Evolutionary conservation across 2,888 invertebrate species (phyloP).

Genomic region (Drymonia ruficornis): DNA sequence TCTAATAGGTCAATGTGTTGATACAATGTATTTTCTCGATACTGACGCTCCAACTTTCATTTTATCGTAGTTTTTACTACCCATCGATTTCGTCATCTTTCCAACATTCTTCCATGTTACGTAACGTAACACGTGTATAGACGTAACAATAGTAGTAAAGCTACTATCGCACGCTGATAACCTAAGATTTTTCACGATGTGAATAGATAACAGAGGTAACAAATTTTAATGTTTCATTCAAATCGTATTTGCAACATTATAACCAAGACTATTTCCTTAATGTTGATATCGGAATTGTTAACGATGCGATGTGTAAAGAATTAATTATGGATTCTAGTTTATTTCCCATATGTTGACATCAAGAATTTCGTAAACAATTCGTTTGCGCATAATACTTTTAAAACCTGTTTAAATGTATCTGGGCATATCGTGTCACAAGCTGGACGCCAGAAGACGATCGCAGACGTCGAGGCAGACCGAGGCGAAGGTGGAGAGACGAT

Average conservation of each 20-base stretch:
- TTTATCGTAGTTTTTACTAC: background rate
- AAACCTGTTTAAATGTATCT: no score
- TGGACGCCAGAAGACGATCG: no score
- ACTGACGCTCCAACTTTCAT: background rate
- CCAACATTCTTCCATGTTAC: background rate
- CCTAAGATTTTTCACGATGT: constrained; percentile 17
- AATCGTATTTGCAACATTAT: background rate
- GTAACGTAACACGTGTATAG: constrained; percentile 1
- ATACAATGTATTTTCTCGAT: background rate
- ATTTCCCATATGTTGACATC: no score
- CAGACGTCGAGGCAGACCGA: no score
- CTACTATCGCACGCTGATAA: constrained; percentile 23
- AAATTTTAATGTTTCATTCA: constrained; percentile 16
- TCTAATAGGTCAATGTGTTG: no score
- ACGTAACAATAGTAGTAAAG: constrained; percentile 14
- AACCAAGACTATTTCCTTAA: background rate
- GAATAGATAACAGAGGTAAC: constrained; percentile 24
- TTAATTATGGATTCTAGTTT: background rate
- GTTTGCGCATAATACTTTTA: no score
- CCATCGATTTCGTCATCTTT: background rate
- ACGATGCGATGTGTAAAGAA: background rate
- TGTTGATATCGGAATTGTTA: background rate
- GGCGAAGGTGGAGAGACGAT: no score
- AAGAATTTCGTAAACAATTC: no score
- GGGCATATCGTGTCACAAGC: no score